phyloP scores from a whole-genome alignment of 2,113 vertebrate species.

The Crocuta crocuta region DNA sequence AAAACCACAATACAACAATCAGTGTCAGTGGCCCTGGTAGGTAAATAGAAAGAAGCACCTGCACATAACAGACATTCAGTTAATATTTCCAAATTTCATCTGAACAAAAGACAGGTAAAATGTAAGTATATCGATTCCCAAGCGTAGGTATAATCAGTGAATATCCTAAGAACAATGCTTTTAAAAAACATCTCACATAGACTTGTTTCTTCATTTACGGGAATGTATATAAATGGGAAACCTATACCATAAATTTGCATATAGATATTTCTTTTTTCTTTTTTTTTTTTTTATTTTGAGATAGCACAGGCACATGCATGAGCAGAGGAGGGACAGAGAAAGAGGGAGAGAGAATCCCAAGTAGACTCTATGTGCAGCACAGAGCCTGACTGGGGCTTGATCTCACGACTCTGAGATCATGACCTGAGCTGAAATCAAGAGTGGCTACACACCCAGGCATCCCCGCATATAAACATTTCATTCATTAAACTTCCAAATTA shows the following conservation, averaged over 20 bases:
- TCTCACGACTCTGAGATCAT: no score
- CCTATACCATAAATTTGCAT: not conserved
- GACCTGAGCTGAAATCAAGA: no score
- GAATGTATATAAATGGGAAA: not conserved
- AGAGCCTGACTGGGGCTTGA: no score
- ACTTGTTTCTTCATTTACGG: not conserved
- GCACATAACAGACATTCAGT: not conserved
- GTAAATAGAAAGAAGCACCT: not conserved
- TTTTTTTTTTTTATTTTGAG: no score
- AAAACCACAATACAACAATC: not conserved
- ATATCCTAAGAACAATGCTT: not conserved
- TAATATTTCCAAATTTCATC: slow-evolving; percentile 39
- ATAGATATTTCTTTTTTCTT: not conserved
- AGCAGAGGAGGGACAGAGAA: no score
- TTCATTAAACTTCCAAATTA: not conserved
- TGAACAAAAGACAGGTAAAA: not conserved
- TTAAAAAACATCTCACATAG: not conserved
- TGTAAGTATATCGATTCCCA: not conserved
- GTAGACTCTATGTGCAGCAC: no score
- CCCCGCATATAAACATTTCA: not conserved
- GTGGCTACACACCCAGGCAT: no score
- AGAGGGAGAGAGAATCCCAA: no score
- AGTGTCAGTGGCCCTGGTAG: not conserved
- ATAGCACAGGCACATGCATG: no score
- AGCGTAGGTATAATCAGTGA: not conserved